Evolutionary conservation across 2,888 invertebrate species (phyloP), one percentile per base, ranked within the genome.

Genomic region (Empis livida): DNA sequence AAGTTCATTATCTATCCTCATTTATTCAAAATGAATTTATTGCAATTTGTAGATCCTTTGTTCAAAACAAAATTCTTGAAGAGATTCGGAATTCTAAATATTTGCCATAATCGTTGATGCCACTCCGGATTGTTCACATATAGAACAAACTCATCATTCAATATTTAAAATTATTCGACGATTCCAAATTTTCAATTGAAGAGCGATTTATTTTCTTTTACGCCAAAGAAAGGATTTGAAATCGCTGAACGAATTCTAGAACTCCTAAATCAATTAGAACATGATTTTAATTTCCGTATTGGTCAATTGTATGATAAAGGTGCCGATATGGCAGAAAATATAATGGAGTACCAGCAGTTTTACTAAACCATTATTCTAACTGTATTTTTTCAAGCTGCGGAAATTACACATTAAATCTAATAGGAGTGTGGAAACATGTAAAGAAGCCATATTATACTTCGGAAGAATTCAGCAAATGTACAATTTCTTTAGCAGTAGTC

Each of bases 291-390:
- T 35, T 35, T 35, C 3, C 45, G 48, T 17, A 38, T 42, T 35
- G 48, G 44, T 20, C 45, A 48, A 37, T 41, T 35, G 2, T 48
- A 48, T 30, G 48, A 48, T 37, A 48, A 48, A 38, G 48, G 44
- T 13, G 27, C 23, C 3, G 45, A 44, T 30, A 44, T 44, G 48
- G 42, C 38, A 42, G 48, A 10, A 11, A 17, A 6, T 41, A 41
- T 14, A 43, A 17, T 31, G 41, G 16, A 41, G 41, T 14, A 20
- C 40, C 40, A 38, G 44, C n/a, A 17, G 20, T 20, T 3, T 6
- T 41, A 6, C 41, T 41, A 5, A 9, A 41, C 5, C 17, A 8
- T 17, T 15, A 41, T 23, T 27, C 15, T 1, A 35, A 39, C 11
- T 43, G 40, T 4, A 13, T 40, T 11, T 44, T 40, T 40, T 37